Base-by-base conservation (phyloP, 2,888 invertebrate species). In the Drosophila pseudotalamancana region DNA sequence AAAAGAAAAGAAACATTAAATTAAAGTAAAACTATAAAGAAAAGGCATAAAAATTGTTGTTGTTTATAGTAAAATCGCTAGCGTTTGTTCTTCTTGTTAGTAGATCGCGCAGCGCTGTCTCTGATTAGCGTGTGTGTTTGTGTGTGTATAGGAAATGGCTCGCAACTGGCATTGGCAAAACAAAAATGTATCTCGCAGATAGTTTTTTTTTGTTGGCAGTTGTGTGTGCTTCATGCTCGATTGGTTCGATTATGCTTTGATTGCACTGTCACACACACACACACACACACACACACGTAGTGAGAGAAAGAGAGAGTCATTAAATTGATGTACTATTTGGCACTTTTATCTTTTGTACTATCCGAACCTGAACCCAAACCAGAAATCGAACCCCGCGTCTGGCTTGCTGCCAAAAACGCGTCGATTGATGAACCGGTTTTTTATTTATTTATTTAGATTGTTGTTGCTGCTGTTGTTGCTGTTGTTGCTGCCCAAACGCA, bases 161-260 rank as follows among this genome's bases (percentile, higher is more conserved):
- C 31, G 25, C 39, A n/a, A n/a, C n/a, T n/a, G 62, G 69, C 61
- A 73, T 55, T 34, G 25, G 40, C 27, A 34, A 46, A 48, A 65
- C 31, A 39, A 21, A 64, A 55, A 56, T 72, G 74, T 72, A 73
- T 69, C 57, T 69, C 75, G 32, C 51, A 72, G 70, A 72, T 74
- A 74, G 31, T 45, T 64, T 62, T 23, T 25, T 27, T 8, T 11
- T 25, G 3, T 27, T 37, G 18, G 19, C 39, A 11, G 48, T 14
- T 53, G 29, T 49, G 45, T 32, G 18, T 25, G 70, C 45, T 83
- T 83, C 74, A 79, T 77, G 84, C 77, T 73, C 84, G 77, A 79
- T 79, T 80, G 79, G 53, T 65, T 70, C 77, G 80, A 72, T 80
- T 79, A 83, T 79, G 78, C 68, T 78, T 74, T 59, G 75, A 74